Evolutionary conservation across 2,888 invertebrate species (phyloP).

Genomic region (Lasioglossum vierecki): DNA sequence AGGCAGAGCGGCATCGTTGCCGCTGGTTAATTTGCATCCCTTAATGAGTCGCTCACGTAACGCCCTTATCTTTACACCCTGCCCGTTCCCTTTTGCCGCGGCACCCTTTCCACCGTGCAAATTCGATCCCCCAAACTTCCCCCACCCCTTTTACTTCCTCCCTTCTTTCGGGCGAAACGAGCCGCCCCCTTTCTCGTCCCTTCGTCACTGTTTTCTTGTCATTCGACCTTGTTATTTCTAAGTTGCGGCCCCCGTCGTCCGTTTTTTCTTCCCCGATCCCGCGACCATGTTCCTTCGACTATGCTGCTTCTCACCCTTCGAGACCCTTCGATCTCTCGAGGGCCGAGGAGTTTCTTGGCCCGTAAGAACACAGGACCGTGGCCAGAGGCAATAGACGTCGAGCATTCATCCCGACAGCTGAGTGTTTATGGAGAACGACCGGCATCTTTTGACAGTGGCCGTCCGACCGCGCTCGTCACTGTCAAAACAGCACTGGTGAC

Average conservation of each 20-base stretch:
- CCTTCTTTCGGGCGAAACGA: constrained; percentile 57
- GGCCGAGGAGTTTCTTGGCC: constrained; percentile 44
- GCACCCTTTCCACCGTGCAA: constrained; percentile 34
- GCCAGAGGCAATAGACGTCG: constrained; percentile 45
- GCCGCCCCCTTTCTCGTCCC: constrained; percentile 46
- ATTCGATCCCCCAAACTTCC: constrained; percentile 38
- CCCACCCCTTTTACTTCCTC: constrained; percentile 26
- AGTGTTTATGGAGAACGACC: constrained; percentile 25
- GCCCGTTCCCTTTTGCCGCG: constrained; percentile 45
- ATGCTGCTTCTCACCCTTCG: constrained; percentile 45
- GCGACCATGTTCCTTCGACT: constrained; percentile 38
- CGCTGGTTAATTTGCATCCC: constrained; percentile 82
- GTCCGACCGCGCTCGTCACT: not conserved
- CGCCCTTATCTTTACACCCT: constrained; percentile 79
- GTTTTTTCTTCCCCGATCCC: constrained; percentile 14
- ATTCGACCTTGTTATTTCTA: constrained; percentile 76
- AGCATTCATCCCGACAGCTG: constrained; percentile 42
- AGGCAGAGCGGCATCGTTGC: constrained; percentile 67
- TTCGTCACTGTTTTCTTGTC: constrained; percentile 75
- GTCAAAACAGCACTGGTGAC: constrained; percentile 17
- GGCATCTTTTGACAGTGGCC: constrained; percentile 6
- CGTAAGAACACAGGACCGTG: constrained; percentile 27
- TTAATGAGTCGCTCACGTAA: constrained; percentile 82
- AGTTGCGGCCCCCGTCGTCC: constrained; percentile 60
- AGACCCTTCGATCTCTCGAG: constrained; percentile 66